phyloP scores from a whole-genome alignment of 2,888 invertebrate species.

The Alloplasta piceator region DNA sequence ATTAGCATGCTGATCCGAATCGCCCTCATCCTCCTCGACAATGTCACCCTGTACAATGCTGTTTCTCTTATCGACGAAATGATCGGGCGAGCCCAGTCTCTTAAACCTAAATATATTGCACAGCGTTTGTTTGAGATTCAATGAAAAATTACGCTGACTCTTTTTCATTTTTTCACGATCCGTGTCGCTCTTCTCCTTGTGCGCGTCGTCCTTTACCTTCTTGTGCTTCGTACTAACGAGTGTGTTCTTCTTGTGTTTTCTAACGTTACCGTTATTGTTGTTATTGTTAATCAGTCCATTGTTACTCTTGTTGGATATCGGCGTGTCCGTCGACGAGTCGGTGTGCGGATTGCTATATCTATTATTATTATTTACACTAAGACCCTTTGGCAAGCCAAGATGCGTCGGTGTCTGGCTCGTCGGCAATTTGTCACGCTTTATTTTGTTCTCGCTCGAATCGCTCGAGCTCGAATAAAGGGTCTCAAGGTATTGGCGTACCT shows the following conservation, averaged over 20 bases:
- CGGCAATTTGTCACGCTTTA: constrained; percentile 80
- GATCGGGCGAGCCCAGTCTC: constrained; percentile 85
- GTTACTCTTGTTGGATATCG: constrained; percentile 83
- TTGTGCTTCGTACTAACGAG: constrained; percentile 87
- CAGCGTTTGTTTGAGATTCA: constrained; percentile 92
- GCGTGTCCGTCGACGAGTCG: constrained; percentile 81
- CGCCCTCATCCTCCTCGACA: constrained; percentile 79
- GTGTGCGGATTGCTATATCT: constrained; percentile 82
- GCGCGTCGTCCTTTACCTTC: constrained; percentile 81
- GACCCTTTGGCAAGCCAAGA: constrained; percentile 80
- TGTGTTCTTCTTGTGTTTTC: constrained; percentile 85
- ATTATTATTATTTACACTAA: constrained; percentile 82
- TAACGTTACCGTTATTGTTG: constrained; percentile 84
- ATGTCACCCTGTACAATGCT: constrained; percentile 81
- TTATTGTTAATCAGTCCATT: constrained; percentile 84
- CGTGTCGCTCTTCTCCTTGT: constrained; percentile 79
- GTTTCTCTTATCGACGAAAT: constrained; percentile 80
- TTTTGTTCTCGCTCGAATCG: constrained; percentile 86
- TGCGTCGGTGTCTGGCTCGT: constrained; percentile 75
- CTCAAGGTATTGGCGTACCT: constrained; percentile 93
- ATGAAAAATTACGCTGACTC: constrained; percentile 87
- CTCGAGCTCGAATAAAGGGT: constrained; percentile 92
- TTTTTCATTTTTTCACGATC: constrained; percentile 86
- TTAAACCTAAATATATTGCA: constrained; percentile 93
- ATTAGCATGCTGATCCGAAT: constrained; percentile 69